A percentile compares a stretch with the other conserved stretches of the same genome.
These are phyloP conservation scores for Drosophila teissieri DNA, from an alignment of 1,140 invertebrate genomes.

Conservation along the genomic window DNA sequence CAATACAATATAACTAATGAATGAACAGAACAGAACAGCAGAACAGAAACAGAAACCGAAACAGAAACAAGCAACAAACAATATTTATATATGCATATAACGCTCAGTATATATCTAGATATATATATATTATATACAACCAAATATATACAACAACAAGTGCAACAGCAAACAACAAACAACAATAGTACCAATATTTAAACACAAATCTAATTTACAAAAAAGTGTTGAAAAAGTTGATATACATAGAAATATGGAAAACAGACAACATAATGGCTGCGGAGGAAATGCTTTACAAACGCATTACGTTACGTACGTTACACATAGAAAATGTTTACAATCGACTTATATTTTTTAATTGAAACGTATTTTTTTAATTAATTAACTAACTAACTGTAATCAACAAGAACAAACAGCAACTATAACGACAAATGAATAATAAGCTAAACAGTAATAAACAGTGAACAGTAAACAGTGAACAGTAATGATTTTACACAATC, in stretches of 20 bases:
- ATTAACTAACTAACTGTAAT: conserved; percentile 43
- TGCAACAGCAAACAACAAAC: conserved; percentile 51
- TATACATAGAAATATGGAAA: conserved; percentile 53
- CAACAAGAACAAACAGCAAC: conserved; percentile 24
- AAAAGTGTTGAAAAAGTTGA: conserved; percentile 35
- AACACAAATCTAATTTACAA: conserved; percentile 60
- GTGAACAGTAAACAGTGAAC: not conserved
- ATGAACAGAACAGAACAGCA: conserved; percentile 43
- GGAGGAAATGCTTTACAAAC: conserved; percentile 43
- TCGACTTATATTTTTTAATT: conserved; percentile 60
- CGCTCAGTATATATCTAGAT: conserved; percentile 47
- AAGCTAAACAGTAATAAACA: conserved; percentile 11
- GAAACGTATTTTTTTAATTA: conserved; percentile 49
- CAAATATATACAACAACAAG: conserved; percentile 60
- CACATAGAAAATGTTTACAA: conserved; percentile 57
- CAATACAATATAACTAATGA: conserved; percentile 78
- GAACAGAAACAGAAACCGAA: conserved; percentile 29
- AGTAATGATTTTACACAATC: conserved; percentile 37
- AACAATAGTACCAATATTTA: conserved; percentile 74
- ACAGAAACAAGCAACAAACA: conserved; percentile 53
- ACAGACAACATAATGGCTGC: conserved; percentile 32
- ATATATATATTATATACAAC: conserved; percentile 52
- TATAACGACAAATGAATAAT: conserved; percentile 27
- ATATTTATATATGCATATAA: conserved; percentile 71
- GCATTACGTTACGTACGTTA: conserved; percentile 33